A percentile compares a stretch with the other conserved stretches of the same genome.
phyloP scores from a whole-genome alignment of 1,140 invertebrate species.

The Diabrotica virgifera region DNA sequence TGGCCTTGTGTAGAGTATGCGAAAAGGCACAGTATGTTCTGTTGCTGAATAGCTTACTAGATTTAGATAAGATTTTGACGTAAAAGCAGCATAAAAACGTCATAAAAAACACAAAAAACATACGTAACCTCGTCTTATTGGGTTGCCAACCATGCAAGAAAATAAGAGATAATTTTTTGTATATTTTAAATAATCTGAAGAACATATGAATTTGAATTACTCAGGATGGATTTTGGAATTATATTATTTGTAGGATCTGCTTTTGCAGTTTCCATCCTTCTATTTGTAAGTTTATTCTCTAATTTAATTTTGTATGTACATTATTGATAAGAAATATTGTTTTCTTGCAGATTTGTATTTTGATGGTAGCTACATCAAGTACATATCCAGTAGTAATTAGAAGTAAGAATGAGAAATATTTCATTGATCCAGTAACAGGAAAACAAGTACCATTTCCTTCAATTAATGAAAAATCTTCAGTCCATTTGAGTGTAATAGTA shows the following conservation, averaged over 20 bases:
- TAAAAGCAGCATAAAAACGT: too few relatives aligned
- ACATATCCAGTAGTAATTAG: constrained; percentile 67
- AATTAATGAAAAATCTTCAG: constrained; percentile 63
- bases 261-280: constrained; percentile 33
- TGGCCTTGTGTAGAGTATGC: too few relatives aligned
- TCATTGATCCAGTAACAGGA: constrained; percentile 62
- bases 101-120: background rate
- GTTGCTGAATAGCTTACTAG: too few relatives aligned
- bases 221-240: background rate
- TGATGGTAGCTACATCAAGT: constrained; percentile 57
- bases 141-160: background rate
- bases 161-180: background rate
- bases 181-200: background rate
- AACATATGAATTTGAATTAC: background rate
- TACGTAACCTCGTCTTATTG: background rate
- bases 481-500: constrained; percentile 84
- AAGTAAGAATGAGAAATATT: constrained; percentile 74
- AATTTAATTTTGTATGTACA: background rate
- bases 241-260: constrained; percentile 37
- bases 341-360: constrained; percentile 56
- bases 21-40: too few relatives aligned
- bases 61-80: too few relatives aligned
- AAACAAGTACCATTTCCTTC: constrained; percentile 66
- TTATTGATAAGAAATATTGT: background rate
- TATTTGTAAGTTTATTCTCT: constrained; percentile 32